Conservation (phyloP, 2,888 invertebrate species). For the Nomada hirtipes region DNA sequence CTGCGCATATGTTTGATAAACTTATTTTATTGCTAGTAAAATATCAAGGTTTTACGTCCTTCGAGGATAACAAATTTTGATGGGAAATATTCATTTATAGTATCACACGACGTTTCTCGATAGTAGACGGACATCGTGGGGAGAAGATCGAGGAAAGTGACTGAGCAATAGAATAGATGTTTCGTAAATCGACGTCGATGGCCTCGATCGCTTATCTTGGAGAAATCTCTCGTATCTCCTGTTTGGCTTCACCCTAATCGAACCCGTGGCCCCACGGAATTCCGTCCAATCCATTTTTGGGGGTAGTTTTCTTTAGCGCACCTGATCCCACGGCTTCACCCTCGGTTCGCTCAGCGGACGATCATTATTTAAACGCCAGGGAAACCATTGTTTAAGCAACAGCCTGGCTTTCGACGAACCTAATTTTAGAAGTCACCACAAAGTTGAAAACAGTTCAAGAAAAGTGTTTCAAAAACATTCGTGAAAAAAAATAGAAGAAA, state of each 20-base stretch:
- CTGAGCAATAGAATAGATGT: slow-evolving; percentile 60
- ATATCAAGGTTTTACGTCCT: neutral
- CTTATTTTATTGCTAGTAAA: neutral
- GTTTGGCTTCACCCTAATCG: slow-evolving; percentile 73
- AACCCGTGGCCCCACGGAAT: slow-evolving; percentile 69
- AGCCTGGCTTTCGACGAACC: slow-evolving; percentile 1
- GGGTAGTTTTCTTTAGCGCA: slow-evolving; percentile 70
- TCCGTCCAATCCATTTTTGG: slow-evolving; percentile 72
- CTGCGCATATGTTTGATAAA: slow-evolving; percentile 12
- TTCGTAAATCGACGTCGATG: slow-evolving; percentile 69
- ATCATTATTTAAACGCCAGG: slow-evolving; percentile 70
- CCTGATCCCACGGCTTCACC: slow-evolving; percentile 66
- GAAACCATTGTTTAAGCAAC: slow-evolving; percentile 68
- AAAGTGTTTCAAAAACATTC: too few relatives aligned
- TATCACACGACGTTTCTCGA: slow-evolving; percentile 32
- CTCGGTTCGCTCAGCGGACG: slow-evolving; percentile 38
- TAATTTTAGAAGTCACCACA: slow-evolving; percentile 20
- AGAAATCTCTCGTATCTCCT: slow-evolving; percentile 72
- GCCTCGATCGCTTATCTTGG: slow-evolving; percentile 56
- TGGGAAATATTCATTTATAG: slow-evolving; percentile 76
- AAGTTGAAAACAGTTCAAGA: neutral
- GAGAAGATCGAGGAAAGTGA: slow-evolving; percentile 56
- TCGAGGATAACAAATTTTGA: slow-evolving; percentile 55
- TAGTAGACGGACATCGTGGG: slow-evolving; percentile 10
- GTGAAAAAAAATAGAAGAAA: neutral